Conservation (phyloP, 2,113 vertebrate species). For the Burhinus oedicnemus region DNA sequence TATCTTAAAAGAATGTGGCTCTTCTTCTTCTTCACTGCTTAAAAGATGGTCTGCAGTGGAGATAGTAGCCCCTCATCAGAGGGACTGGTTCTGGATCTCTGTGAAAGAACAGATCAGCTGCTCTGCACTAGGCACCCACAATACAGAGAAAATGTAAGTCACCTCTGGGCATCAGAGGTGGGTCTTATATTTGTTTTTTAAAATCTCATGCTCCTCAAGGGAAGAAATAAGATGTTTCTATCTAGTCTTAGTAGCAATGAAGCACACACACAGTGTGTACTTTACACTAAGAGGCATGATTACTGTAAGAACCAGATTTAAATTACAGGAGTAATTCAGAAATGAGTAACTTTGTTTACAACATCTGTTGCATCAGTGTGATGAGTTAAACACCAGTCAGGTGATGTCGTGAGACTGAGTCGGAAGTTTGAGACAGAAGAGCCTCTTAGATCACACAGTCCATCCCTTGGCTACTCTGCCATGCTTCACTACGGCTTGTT, state of each 20-base stretch:
- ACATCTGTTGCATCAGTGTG: constrained; percentile 17
- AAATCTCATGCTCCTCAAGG: background rate
- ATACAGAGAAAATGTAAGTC: background rate
- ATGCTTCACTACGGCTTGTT: background rate
- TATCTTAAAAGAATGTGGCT: background rate
- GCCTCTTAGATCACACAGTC: background rate
- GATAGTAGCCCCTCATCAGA: background rate
- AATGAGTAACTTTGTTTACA: constrained; percentile 26
- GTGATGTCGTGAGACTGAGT: background rate
- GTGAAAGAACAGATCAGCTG: background rate
- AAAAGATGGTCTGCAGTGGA: background rate
- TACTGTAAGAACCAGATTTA: background rate
- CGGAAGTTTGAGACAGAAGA: background rate
- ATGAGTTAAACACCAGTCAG: constrained; percentile 3
- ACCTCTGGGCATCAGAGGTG: background rate
- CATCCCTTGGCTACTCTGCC: background rate
- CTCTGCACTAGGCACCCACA: background rate
- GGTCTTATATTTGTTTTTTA: background rate
- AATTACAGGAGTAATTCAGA: constrained; percentile 3
- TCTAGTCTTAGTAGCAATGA: background rate
- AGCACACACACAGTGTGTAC: background rate
- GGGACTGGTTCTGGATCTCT: background rate
- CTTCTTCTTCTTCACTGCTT: background rate
- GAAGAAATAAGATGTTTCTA: background rate
- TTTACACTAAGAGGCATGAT: background rate